phyloP scores from a whole-genome alignment of 2,113 vertebrate genomes.

The Melanocharis versteri region DNA sequence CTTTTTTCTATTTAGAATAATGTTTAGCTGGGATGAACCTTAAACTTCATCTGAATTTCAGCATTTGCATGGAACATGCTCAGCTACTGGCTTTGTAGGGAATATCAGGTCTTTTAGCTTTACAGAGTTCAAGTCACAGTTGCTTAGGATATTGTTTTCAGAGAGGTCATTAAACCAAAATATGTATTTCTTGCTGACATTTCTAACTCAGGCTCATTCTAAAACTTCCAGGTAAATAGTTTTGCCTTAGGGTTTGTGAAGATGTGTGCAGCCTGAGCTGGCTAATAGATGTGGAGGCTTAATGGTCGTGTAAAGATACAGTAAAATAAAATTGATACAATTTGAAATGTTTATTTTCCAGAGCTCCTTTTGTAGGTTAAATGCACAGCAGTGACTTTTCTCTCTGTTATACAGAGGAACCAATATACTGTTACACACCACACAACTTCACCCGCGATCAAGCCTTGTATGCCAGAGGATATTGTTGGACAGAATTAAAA shows the following conservation, averaged over 20 bases:
- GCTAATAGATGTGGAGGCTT: background rate
- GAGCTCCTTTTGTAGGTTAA: conserved; percentile 75
- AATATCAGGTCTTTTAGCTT: background rate
- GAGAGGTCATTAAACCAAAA: background rate
- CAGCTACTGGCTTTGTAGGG: background rate
- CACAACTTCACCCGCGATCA: conserved; percentile 99
- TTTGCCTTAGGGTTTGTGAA: background rate
- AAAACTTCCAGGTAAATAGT: background rate
- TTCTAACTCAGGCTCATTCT: background rate
- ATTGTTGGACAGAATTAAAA: conserved; percentile 99
- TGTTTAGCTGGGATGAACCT: background rate
- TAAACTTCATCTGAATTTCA: background rate
- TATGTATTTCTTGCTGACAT: background rate
- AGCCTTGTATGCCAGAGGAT: conserved; percentile 97
- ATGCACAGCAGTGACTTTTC: conserved; percentile 77
- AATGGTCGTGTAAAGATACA: background rate
- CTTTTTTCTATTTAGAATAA: background rate
- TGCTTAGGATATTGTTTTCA: background rate
- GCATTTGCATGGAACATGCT: background rate
- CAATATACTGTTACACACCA: conserved; percentile 98
- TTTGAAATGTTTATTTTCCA: conserved; percentile 75
- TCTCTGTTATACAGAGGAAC: conserved; percentile 91
- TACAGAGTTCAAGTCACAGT: background rate
- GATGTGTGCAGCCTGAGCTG: background rate
- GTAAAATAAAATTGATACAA: conserved; percentile 47